phyloP scores from a whole-genome alignment of 37 sponge, comb jelly and placozoan genomes.

The Spongilla lacustris region DNA sequence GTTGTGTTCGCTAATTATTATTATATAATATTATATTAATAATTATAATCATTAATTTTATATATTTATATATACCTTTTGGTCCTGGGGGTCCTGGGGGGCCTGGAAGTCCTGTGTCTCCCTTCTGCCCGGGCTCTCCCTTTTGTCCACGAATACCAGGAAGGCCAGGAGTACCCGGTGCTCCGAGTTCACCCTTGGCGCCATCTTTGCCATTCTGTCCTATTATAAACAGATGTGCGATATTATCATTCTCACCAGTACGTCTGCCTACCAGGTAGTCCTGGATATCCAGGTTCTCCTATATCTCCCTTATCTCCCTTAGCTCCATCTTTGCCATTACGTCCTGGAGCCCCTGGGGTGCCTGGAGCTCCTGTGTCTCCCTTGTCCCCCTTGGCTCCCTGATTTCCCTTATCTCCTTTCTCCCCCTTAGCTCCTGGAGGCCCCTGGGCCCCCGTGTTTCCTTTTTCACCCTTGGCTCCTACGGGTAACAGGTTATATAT shows the following conservation, averaged over 20 bases:
- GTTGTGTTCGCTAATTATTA: too few species aligned
- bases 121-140: neutral
- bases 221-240: neutral
- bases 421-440: too few species aligned
- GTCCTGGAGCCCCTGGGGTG: neutral
- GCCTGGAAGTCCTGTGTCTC: neutral
- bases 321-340: neutral
- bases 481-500: neutral
- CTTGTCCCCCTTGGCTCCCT: constrained; percentile 15
- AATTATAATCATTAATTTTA: too few species aligned
- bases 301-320: neutral
- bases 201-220: neutral
- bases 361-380: constrained; percentile 70
- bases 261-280: constrained; percentile 14
- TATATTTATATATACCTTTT: neutral
- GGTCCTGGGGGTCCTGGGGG: neutral
- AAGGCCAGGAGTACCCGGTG: neutral
- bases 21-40: too few species aligned
- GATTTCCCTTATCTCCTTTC: too few species aligned
- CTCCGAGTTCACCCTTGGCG: neutral
- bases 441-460: too few species aligned
- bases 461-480: constrained; percentile 46
- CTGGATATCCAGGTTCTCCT: constrained; percentile 30
- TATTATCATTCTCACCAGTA: neutral
- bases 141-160: neutral